Percentiles rank a stretch among this genome's conserved stretches.
These are phyloP conservation scores for Cavia porcellus DNA, from an alignment of 2,113 vertebrate species.

Conservation along the genomic window DNA sequence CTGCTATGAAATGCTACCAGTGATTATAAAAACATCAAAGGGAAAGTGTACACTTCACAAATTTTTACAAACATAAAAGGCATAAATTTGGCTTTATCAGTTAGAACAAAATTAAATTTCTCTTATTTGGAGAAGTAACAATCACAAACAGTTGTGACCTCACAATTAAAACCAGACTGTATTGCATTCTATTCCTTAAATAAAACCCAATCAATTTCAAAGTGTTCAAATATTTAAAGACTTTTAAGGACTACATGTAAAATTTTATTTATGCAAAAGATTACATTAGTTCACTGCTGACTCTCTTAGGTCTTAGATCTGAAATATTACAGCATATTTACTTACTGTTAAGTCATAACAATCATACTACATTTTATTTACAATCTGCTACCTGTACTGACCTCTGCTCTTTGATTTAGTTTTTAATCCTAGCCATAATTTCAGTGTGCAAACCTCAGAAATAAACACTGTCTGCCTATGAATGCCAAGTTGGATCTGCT, in stretches of 20 bases:
- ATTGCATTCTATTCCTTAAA: slow-evolving; percentile 40
- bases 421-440: slow-evolving; percentile 17
- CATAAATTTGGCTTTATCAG: not conserved
- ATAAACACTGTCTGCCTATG: not conserved
- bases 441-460: slow-evolving; percentile 3
- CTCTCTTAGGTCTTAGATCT: not conserved
- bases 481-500: not conserved
- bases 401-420: not conserved
- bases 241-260: not conserved
- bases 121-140: not conserved
- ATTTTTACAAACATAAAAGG: not conserved
- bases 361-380: slow-evolving; percentile 6
- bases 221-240: slow-evolving; percentile 1
- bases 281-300: slow-evolving; percentile 38
- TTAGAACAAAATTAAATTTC: not conserved
- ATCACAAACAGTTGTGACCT: slow-evolving; percentile 31
- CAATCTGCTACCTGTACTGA: not conserved
- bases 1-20: not conserved
- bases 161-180: not conserved
- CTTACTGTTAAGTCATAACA: not conserved
- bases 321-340: not conserved
- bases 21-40: not conserved
- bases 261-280: not conserved
- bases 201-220: slow-evolving; percentile 29
- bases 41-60: not conserved